Conservation (phyloP, 2,113 vertebrate genomes). For the Tichodroma muraria region DNA sequence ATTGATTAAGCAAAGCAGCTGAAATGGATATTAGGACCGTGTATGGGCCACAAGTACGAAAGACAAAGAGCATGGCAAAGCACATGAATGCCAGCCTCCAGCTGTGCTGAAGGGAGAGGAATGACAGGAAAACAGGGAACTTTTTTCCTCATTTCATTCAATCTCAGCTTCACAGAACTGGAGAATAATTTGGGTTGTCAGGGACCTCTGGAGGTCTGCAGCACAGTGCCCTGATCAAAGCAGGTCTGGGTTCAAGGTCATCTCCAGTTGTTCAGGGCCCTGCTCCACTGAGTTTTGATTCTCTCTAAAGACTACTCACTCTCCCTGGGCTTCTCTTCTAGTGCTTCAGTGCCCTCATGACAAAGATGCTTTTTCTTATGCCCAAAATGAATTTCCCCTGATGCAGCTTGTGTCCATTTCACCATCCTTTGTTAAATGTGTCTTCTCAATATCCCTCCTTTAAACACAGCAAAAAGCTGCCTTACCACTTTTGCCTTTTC, state of each 20-base stretch:
- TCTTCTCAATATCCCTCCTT: not conserved
- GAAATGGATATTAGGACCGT: not conserved
- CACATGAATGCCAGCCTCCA: not conserved
- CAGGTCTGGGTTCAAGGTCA: not conserved
- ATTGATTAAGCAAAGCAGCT: constrained; percentile 1
- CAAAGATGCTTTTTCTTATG: not conserved
- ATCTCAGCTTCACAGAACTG: not conserved
- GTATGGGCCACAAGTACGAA: not conserved
- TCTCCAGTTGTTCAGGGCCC: not conserved
- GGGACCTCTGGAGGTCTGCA: not conserved
- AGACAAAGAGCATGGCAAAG: not conserved
- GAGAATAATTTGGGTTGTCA: not conserved
- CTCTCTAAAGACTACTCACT: not conserved
- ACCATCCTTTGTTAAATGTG: not conserved
- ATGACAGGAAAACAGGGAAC: not conserved
- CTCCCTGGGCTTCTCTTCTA: not conserved
- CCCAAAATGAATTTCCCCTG: not conserved
- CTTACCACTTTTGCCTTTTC: not conserved
- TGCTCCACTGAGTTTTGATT: not conserved
- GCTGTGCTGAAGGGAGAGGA: not conserved
- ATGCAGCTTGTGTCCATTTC: not conserved
- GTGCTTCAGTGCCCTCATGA: not conserved
- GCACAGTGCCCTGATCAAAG: not conserved
- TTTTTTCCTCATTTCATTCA: not conserved
- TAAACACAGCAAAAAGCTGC: not conserved